Conservation (phyloP, 2,797 vertebrate species). For the Enteromius anoplus region DNA sequence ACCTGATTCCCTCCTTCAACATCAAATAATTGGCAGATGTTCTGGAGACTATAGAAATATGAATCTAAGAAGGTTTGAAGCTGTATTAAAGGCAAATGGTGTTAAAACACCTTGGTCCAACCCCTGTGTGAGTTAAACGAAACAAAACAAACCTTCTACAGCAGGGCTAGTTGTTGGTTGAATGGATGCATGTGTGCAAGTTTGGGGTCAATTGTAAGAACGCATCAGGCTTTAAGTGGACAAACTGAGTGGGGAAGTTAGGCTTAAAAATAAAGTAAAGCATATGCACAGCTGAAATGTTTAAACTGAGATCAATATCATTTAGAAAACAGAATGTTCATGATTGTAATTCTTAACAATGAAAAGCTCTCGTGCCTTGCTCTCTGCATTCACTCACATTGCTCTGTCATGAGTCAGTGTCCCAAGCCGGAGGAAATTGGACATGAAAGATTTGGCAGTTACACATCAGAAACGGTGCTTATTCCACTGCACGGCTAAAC, state of each 20-base stretch:
- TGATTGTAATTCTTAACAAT: slow-evolving; percentile 13
- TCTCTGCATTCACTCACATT: slow-evolving; percentile 26
- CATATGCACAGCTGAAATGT: not conserved
- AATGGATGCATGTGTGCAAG: not conserved
- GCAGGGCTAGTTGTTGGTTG: not conserved
- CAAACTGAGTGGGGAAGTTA: not conserved
- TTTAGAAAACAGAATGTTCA: not conserved
- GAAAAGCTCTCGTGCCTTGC: slow-evolving; percentile 30
- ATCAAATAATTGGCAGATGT: not conserved
- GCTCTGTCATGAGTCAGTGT: slow-evolving; percentile 57
- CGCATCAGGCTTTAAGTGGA: not conserved
- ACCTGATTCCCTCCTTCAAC: too few species aligned
- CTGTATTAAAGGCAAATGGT: not conserved
- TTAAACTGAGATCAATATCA: not conserved
- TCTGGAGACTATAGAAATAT: not conserved
- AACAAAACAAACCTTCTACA: too few species aligned
- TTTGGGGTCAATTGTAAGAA: not conserved
- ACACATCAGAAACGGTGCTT: slow-evolving; percentile 48
- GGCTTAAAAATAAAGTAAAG: not conserved
- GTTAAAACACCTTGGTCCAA: not conserved
- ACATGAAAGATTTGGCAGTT: slow-evolving; percentile 58
- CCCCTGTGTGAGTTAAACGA: too few species aligned
- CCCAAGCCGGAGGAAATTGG: slow-evolving; percentile 52
- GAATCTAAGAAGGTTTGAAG: not conserved
- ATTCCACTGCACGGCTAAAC: slow-evolving; percentile 44